A percentile compares a stretch with the other conserved stretches of the same genome.
phyloP scores from a whole-genome alignment of 1,140 invertebrate genomes.

The Cydia strobilella region DNA sequence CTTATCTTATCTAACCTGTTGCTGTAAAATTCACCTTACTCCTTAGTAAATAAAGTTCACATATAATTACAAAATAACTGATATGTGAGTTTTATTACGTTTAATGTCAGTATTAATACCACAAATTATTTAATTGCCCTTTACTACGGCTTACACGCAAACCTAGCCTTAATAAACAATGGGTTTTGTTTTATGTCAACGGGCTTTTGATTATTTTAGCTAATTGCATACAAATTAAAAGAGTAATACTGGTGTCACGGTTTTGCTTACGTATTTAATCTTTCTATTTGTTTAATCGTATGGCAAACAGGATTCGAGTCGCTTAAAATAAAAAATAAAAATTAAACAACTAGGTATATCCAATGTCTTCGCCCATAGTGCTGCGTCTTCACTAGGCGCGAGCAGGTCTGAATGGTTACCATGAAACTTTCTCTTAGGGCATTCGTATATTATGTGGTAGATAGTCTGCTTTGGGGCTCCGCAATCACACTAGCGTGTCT shows the following conservation, averaged over 20 bases:
- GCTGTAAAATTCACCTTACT: neutral
- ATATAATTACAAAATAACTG: neutral
- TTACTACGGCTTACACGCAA: conserved; percentile 58
- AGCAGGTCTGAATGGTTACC: no score
- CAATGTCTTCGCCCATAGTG: no score
- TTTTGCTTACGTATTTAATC: neutral
- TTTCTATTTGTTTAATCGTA: no score
- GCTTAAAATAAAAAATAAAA: no score
- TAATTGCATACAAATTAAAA: conserved; percentile 37
- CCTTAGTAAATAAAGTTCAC: neutral
- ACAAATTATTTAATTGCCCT: conserved; percentile 75
- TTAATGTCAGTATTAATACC: conserved; percentile 46
- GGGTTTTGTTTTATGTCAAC: conserved; percentile 28
- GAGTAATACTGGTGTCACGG: neutral
- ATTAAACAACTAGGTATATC: no score
- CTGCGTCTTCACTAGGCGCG: no score
- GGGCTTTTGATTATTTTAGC: conserved; percentile 28
- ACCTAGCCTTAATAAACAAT: conserved; percentile 27
- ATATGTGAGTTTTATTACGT: neutral
- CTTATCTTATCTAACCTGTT: neutral
- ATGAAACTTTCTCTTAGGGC: no score
- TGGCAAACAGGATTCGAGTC: no score
- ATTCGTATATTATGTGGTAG: no score
- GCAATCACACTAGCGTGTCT: no score
- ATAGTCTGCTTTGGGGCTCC: no score